Evolutionary conservation across 2,797 vertebrate genomes (phyloP).

Genomic region (Pseudochaenichthys georgianus): DNA sequence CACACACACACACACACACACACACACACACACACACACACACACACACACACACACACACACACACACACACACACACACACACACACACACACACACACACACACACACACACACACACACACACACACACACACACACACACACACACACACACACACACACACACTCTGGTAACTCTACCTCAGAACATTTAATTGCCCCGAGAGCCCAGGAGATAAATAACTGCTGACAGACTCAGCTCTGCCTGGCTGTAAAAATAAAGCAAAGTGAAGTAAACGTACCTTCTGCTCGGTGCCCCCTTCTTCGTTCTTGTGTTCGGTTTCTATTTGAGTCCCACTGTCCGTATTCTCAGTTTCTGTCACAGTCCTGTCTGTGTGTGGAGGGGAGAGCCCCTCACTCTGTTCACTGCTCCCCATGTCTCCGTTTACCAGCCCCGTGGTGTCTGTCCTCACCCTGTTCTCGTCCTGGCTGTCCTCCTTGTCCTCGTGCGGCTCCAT

Average conservation of each 20-base stretch:
- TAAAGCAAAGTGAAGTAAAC: background rate
- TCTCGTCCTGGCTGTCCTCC: slow-evolving; percentile 27
- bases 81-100: slow-evolving; percentile 8
- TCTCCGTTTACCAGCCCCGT: slow-evolving; percentile 81
- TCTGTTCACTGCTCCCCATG: slow-evolving; percentile 50
- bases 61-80: slow-evolving; percentile 2
- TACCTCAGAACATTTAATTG: slow-evolving; percentile 32
- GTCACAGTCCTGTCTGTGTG: slow-evolving; percentile 44
- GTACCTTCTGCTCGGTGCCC: slow-evolving; percentile 78
- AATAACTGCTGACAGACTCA: slow-evolving; percentile 19
- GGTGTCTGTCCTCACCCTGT: slow-evolving; percentile 41
- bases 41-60: background rate
- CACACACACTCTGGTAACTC: slow-evolving; percentile 6
- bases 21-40: slow-evolving; percentile 19
- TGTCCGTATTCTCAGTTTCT: slow-evolving; percentile 43
- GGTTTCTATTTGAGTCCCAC: slow-evolving; percentile 36
- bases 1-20: background rate
- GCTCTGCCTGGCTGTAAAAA: background rate
- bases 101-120: too few species aligned
- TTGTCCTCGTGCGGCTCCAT: slow-evolving; percentile 72
- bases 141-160: slow-evolving; percentile 1
- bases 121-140: background rate
- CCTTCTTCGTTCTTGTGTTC: slow-evolving; percentile 62
- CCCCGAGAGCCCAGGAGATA: slow-evolving; percentile 9
- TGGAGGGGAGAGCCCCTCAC: slow-evolving; percentile 52